Conservation (phyloP, 2,113 vertebrate species). For the Collichthys lucidus region DNA sequence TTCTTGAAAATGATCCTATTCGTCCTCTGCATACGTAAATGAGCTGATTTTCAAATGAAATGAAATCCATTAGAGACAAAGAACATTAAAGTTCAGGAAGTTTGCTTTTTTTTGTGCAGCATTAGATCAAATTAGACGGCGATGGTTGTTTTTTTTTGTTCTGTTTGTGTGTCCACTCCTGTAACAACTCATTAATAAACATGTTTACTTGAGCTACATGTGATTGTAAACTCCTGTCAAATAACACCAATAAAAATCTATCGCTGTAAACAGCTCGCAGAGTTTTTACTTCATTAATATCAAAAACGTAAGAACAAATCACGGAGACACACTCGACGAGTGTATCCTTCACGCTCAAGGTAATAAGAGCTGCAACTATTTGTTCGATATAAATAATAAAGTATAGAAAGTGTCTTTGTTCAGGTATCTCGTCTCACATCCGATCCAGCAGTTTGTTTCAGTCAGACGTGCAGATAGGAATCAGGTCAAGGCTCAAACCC, state of each 20-base stretch:
- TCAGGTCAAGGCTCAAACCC: too few relatives aligned
- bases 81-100: background rate
- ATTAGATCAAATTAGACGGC: background rate
- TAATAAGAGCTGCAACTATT: background rate
- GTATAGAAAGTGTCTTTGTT: background rate
- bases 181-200: slow-evolving; percentile 3
- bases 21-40: background rate
- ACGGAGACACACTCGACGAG: background rate
- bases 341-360: background rate
- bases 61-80: background rate
- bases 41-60: background rate
- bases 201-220: background rate
- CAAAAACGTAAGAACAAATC: background rate
- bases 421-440: too few relatives aligned
- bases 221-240: background rate
- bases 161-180: background rate
- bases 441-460: too few relatives aligned
- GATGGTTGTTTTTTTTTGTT: too few relatives aligned
- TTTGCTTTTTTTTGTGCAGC: background rate
- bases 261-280: background rate
- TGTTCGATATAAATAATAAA: slow-evolving; percentile 8
- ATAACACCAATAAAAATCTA: slow-evolving; percentile 35
- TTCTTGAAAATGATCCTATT: background rate
- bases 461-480: too few relatives aligned
- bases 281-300: background rate